Base-by-base conservation (phyloP, 2,797 vertebrate genomes). In the Gambelia wislizenii region DNA sequence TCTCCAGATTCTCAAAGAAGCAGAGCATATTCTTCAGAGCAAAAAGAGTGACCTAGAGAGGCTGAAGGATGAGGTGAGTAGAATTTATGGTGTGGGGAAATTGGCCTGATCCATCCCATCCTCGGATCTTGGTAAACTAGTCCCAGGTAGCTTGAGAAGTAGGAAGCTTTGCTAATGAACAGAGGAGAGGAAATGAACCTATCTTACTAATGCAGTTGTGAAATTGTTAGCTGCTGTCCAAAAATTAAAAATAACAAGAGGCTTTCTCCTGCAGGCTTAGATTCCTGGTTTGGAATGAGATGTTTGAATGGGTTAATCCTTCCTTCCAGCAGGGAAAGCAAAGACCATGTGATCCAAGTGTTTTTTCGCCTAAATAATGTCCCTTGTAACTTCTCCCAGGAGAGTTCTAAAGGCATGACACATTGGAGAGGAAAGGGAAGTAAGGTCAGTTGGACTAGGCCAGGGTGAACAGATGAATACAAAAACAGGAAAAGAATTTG, bases 1-100 rank as follows among this genome's bases (percentile, higher is more conserved):
- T 64, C 94, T 97, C 7, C 96, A 96, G 0, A 96, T 95, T 84
- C 96, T 97, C 4, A 95, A 84, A 85, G 97, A 98, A 85, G 96
- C 96, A 9, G 98, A 98, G 94, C 91, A 87, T 59, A 95, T 97
- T 56, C 88, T 98, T 79, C 94, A 96, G 47, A 95, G 93, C 93
- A 97, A 96, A 91, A 97, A 95, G 94, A 92, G 74, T 1, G 96
- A 97, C 56, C 92, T 98, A 84, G 97, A 97, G 67, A 93, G 91
- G 8, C 2, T 98, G 69, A 97, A 95, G 88, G 90, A 92, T 75
- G 95, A 97, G 97, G 98, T 98, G 92, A 89, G 80, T 39, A 20
- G 67, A 77, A 44, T 59, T 81, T 22, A 79, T 42, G 42, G 16
- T 10, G 49, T 13, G 12, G 39, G 27, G n/a, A 49, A 42, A 64